Evolutionary conservation across 1,140 invertebrate genomes (phyloP), one percentile per base, ranked within the genome.

Genomic region (Caenorhabditis brenneri): DNA sequence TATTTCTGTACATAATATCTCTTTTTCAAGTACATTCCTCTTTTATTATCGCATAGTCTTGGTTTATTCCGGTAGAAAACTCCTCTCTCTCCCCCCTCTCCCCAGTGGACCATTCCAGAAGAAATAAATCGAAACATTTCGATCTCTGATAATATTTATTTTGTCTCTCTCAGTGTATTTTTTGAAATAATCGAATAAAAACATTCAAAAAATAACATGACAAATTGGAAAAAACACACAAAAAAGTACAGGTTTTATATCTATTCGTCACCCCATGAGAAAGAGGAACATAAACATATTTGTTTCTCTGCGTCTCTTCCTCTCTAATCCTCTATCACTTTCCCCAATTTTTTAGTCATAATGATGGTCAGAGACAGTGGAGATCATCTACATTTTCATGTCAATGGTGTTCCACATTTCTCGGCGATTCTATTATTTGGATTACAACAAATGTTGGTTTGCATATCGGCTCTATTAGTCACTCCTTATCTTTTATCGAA

Each of bases 401-500:
- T 83, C 33, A 86, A 86, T 48, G 82, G 84, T 19, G 27, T 80
- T 24, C 85, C 85, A 4, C 79, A 22, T 51, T 58, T 33, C 3
- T 53, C 48, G 12, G 36, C 46, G 29, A 48, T 55, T 42, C 19
- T 78, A 27, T 27, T 33, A 42, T 85, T 81, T n/a, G 48, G 27
- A 33, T 27, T 53, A 24, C 84, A 86, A 42, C 85, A 86, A 58
- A 79, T 80, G 79, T n/a, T 85, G 49, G 69, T 86, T 22, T 86
- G 85, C 53, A 53, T 86, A 7, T 81, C 83, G 10, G 85, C 85
- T 24, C 58, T 86, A 16, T 60, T 86, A 27, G 79, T 86, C 7
- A 53, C 48, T 48, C 85, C 85, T 1, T 85, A 86, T 33, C 42
- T 86, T 39, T 16, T 86, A 19, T 65, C 85, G 0, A 79, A 86